Base-by-base conservation (phyloP, 2,797 vertebrate genomes). In the Coregonus ussuriensis region DNA sequence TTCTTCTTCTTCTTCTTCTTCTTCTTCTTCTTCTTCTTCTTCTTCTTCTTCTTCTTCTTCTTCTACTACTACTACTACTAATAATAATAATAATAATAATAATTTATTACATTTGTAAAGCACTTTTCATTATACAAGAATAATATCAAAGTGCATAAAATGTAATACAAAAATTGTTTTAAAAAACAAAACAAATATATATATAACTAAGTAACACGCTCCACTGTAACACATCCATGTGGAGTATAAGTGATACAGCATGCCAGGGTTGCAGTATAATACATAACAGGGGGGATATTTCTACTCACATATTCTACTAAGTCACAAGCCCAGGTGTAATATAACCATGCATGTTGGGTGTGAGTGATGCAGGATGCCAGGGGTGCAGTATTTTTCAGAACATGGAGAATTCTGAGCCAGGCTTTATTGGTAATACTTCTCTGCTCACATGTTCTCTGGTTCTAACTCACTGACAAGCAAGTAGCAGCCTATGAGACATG, bases 381-480 rank as follows among this genome's bases (percentile, higher is more conserved):
- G 4, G 73, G 56, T 63, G 73, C 3, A 41, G 56, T 21, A 75
- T 13, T 18, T 33, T 47, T 47, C 41, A 47, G 41, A 9, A 47
- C 41, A 47, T 47, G 41, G 41, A 47, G 41, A 47, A 47, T 47
- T 47, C 41, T 47, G 41, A 47, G 41, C 41, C 41, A 47, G 41
- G 41, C 41, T 47, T 47, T 75, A 67, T 59, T 68, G 47, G 63
- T 59, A 62, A 66, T 51, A 69, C 56, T 75, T 63, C 31, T 68
- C 41, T 68, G 74, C 21, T 66, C 51, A 69, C 37, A 65, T 51
- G 73, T 62, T 16, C 4, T 35, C n/a, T 33, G 63, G n/a, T 21
- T 41, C 54, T 4, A 59, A 1, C 54, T n/a, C 54, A 18, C 67
- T 65, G 67, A 74, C 56, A 72, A 56, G 21, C 35, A 35, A 69